Percentiles rank a stretch among this genome's conserved stretches.
Evolutionary conservation across 2,113 vertebrate genomes (phyloP).

Genomic region (Solea solea): DNA sequence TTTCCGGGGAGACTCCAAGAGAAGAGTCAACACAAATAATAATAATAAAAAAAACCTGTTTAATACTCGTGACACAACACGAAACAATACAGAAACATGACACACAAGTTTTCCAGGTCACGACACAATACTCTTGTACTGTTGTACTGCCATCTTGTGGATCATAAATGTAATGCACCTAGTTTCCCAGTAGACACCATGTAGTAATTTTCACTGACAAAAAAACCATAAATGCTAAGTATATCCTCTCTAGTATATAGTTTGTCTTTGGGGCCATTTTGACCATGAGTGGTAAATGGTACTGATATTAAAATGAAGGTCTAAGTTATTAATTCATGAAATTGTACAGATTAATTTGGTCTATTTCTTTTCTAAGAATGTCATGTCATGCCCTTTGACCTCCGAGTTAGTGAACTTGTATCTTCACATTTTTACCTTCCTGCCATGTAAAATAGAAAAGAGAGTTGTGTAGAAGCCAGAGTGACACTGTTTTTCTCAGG

Average conservation of each 20-base stretch:
- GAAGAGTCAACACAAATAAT: not conserved
- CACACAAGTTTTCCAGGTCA: not conserved
- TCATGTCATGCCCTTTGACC: too few species aligned
- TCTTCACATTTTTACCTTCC: not conserved
- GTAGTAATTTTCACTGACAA: not conserved
- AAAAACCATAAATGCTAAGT: not conserved
- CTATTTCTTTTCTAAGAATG: too few species aligned
- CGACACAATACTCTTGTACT: not conserved
- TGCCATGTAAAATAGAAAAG: too few species aligned
- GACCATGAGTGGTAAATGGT: too few species aligned
- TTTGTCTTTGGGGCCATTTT: too few species aligned
- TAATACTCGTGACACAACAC: not conserved
- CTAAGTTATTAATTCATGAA: too few species aligned
- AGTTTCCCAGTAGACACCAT: not conserved
- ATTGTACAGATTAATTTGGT: too few species aligned
- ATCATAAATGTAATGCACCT: not conserved
- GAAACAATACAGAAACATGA: not conserved
- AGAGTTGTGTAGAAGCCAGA: too few species aligned
- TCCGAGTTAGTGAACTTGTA: too few species aligned
- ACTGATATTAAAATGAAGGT: too few species aligned
- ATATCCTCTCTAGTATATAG: not conserved
- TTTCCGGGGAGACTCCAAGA: not conserved
- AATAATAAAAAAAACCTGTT: not conserved
- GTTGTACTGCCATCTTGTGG: constrained; percentile 62
- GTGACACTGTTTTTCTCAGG: not conserved